Base-by-base conservation (phyloP, 2,113 vertebrate genomes). In the Herpetotheres cachinnans region DNA sequence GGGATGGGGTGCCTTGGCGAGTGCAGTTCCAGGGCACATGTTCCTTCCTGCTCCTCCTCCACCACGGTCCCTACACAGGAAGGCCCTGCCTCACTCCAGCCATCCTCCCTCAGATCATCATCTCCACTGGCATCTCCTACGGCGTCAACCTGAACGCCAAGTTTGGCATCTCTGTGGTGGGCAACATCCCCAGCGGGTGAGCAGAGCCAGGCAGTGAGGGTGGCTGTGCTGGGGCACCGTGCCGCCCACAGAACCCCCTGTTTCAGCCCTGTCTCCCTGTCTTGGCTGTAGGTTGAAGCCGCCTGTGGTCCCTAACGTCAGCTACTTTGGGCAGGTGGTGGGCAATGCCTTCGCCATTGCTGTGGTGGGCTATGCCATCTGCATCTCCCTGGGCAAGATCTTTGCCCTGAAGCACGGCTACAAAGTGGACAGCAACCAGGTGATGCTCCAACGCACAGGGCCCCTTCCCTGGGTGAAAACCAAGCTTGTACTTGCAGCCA, bases 401-500 rank as follows among this genome's bases (percentile, higher is more conserved):
- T 99, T 99, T 55, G 99, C 99, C 44, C 97, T 99, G 29, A 99
- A 99, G 96, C 99, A 99, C 4, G 99, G 99, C 80, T 99, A 99
- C 98, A 99, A 98, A 74, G 99, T 99, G 93, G 99, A 99, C 97
- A 99, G 99, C 97, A 99, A 99, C 97, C 99, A 99, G 99, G 99
- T 99, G 96, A 97, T 91, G 93, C 85, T 83, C 80, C 6, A 5
- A 56, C 1, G 0, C 0, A 2, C 50, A 77, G 42, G 63, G 20
- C 4, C 82, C 69, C 54, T 32, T 49, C 26, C n/a, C 66, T 18
- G 8, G 21, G 10, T 29, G 36, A 38, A 79, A 92, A 26, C 15
- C 52, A 17, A 47, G 46, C n/a, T 15, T 63, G 58, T 40, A 24
- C 47, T 58, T 44, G 59, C 46, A 49, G 70, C 12, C 4, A 3